phyloP scores from a whole-genome alignment of 2,888 invertebrate genomes.

The Sepiola atlantica region DNA sequence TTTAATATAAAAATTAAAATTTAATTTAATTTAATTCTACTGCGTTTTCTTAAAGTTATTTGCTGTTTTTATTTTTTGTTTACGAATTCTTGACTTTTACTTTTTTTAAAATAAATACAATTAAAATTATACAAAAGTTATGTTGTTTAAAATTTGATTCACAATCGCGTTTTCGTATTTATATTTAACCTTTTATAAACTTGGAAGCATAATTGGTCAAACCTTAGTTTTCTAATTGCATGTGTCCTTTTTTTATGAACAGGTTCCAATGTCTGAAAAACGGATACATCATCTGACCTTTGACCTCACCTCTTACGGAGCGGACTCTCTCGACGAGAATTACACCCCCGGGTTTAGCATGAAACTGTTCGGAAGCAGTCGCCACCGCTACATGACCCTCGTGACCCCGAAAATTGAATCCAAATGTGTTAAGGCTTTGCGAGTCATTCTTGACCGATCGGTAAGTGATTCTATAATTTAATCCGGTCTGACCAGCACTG shows the following conservation, averaged over 20 bases:
- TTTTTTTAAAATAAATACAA: too few species aligned
- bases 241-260: not conserved
- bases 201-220: too few species aligned
- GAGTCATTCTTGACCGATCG: conserved; percentile 70
- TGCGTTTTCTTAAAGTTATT: too few species aligned
- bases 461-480: conserved; percentile 59
- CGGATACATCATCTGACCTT: conserved; percentile 67
- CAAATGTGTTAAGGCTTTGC: conserved; percentile 67
- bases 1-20: too few species aligned
- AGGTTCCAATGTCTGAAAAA: conserved; percentile 62
- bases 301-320: conserved; percentile 68
- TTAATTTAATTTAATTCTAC: too few species aligned
- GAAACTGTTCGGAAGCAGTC: conserved; percentile 70
- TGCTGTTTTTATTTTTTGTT: too few species aligned
- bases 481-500: too few species aligned
- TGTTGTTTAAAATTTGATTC: too few species aligned
- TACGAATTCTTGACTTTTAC: too few species aligned
- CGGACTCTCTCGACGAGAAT: conserved; percentile 55
- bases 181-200: too few species aligned
- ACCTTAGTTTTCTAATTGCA: not conserved
- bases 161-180: too few species aligned
- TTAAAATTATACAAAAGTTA: too few species aligned
- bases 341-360: conserved; percentile 65
- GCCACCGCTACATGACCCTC: conserved; percentile 68
- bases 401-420: conserved; percentile 70